A percentile compares a stretch with the other conserved stretches of the same genome.
Conservation (phyloP, 2,797 vertebrate genomes). For the Danio aesculapii region DNA sequence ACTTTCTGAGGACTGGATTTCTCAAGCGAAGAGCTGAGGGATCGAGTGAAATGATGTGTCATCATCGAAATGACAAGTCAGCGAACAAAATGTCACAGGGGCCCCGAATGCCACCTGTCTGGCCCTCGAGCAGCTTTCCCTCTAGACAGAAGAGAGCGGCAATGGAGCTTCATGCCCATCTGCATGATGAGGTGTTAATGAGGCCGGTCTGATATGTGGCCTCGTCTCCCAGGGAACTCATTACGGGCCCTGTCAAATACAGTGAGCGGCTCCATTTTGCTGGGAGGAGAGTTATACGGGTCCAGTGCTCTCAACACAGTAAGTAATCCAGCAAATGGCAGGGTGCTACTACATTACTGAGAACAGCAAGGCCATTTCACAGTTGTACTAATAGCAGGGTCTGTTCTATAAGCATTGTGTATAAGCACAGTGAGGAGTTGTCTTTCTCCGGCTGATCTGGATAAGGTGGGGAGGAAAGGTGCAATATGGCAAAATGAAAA, state of each 20-base stretch:
- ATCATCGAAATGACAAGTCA: slow-evolving; percentile 66
- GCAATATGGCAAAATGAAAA: background rate
- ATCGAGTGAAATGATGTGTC: slow-evolving; percentile 69
- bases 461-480: background rate
- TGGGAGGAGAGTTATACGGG: slow-evolving; percentile 30
- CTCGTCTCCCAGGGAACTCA: slow-evolving; percentile 45
- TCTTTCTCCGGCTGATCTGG: background rate
- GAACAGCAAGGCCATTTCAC: background rate
- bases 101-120: slow-evolving; percentile 56
- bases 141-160: slow-evolving; percentile 36
- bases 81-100: slow-evolving; percentile 49
- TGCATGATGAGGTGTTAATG: slow-evolving; percentile 59
- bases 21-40: slow-evolving; percentile 54
- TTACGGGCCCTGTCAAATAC: slow-evolving; percentile 53
- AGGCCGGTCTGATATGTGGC: slow-evolving; percentile 43
- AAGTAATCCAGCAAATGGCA: slow-evolving; percentile 21
- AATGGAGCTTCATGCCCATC: slow-evolving; percentile 49
- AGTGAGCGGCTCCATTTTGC: slow-evolving; percentile 44
- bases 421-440: background rate
- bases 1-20: slow-evolving; percentile 42
- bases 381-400: background rate
- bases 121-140: slow-evolving; percentile 49
- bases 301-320: slow-evolving; percentile 28
- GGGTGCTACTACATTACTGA: background rate
- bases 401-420: background rate